Base-by-base conservation (phyloP, 2,888 invertebrate genomes). In the Furcula furcula region DNA sequence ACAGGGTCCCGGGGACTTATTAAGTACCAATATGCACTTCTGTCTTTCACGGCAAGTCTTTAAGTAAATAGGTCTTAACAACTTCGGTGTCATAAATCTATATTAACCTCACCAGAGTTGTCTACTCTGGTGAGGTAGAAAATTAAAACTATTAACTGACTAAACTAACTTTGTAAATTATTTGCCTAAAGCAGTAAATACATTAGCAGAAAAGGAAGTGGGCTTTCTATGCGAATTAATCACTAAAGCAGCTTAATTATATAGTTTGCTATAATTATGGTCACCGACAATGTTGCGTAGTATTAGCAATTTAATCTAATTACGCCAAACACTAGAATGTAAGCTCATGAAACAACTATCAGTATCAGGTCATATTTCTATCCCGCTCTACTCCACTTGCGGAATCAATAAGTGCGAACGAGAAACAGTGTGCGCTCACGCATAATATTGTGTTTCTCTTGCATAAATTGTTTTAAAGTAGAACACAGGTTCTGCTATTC, bases 281-380 rank as follows among this genome's bases (percentile, higher is more conserved):
- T 23, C 31, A n/a, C 14, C 36, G 45, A 40, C 34, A 36, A 36
- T 42, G 39, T 31, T 46, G 38, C 39, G 32, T 4, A 16, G 14
- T 35, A 38, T 46, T 36, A 49, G 44, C 48, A 53, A 46, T 53
- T 42, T 53, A 55, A 55, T 55, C 56, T 55, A 50, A 55, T 55
- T 55, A 55, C 44, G 40, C 38, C 44, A 39, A 54, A 44, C 18
- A 28, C 43, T 55, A 55, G 55, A 52, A 53, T 50, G 46, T 40
- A 46, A 50, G 37, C 52, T 49, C 36, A 44, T 42, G 44, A 37
- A 43, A 43, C 38, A 29, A 38, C 39, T 48, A 46, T 52, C 53
- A 42, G 41, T 53, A 52, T 52, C 37, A 25, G 3, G n/a, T n/a
- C n/a, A 4, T 7, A 7, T 30, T 9, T n/a, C 25, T 7, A 2